Evolutionary conservation across 2,113 vertebrate genomes (phyloP).

Genomic region (Pelodiscus sinensis): DNA sequence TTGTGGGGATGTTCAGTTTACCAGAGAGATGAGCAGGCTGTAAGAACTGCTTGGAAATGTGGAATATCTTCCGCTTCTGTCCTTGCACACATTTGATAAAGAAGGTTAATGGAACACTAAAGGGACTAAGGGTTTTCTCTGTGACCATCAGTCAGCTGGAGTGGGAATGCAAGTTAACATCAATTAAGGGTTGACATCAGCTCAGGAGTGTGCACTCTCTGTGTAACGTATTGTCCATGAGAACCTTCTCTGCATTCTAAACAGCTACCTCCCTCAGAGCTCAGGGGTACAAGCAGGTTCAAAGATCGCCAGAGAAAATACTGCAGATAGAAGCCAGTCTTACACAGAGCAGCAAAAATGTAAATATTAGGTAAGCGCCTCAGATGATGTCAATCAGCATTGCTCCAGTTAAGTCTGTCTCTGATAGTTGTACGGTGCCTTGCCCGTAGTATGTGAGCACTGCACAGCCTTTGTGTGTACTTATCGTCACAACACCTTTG

Average conservation of each 20-base stretch:
- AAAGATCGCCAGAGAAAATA: background rate
- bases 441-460: accelerated
- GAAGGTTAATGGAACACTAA: background rate
- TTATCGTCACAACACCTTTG: too few species aligned
- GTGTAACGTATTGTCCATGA: accelerated
- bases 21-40: background rate
- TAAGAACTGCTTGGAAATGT: background rate
- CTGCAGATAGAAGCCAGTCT: background rate
- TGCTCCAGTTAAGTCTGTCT: background rate
- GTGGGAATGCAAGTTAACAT: background rate
- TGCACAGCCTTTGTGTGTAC: background rate
- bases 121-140: background rate
- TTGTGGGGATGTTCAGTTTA: accelerated
- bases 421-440: accelerated
- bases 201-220: background rate
- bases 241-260: background rate
- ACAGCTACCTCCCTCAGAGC: background rate
- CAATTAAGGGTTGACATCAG: background rate
- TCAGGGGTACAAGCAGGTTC: background rate
- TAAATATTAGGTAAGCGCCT: background rate
- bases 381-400: background rate
- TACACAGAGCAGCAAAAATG: accelerated
- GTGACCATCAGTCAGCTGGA: background rate
- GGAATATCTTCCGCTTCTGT: accelerated
- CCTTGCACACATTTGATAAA: accelerated